phyloP scores from a whole-genome alignment of 2,113 vertebrate genomes.

The Azemiops feae region DNA sequence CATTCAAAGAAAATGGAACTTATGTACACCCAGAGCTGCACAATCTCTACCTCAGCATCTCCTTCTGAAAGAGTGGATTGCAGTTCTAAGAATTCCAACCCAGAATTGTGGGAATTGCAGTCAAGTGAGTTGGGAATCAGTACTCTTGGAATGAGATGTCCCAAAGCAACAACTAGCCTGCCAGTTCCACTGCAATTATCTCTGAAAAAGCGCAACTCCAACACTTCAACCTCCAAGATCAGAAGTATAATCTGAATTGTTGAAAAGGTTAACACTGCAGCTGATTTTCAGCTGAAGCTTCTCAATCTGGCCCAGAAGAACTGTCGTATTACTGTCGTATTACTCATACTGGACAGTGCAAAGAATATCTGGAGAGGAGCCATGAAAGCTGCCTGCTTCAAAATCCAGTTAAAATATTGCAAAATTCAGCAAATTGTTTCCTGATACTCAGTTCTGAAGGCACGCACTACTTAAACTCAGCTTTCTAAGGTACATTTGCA shows the following conservation, averaged over 20 bases:
- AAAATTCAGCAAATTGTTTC: not conserved
- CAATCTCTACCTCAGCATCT: not conserved
- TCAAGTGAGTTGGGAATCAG: not conserved
- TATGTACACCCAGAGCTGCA: not conserved
- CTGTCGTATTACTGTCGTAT: not conserved
- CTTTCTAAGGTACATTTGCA: not conserved
- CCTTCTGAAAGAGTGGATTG: not conserved
- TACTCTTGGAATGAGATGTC: not conserved
- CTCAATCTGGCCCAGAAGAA: not conserved
- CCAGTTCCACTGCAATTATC: not conserved
- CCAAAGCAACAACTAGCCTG: not conserved
- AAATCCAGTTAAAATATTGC: not conserved
- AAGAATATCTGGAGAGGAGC: conserved; percentile 7
- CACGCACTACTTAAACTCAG: not conserved
- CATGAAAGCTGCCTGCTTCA: not conserved
- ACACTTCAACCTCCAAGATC: not conserved
- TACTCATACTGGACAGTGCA: not conserved
- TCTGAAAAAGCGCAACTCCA: not conserved
- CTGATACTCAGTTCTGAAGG: conserved; percentile 3
- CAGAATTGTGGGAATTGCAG: not conserved
- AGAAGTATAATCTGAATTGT: not conserved
- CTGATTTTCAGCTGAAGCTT: not conserved
- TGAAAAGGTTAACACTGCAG: not conserved
- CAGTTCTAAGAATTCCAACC: not conserved
- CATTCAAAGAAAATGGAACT: not conserved